Evolutionary conservation across 2,113 vertebrate genomes (phyloP).

Genomic region (Dipodomys spectabilis): DNA sequence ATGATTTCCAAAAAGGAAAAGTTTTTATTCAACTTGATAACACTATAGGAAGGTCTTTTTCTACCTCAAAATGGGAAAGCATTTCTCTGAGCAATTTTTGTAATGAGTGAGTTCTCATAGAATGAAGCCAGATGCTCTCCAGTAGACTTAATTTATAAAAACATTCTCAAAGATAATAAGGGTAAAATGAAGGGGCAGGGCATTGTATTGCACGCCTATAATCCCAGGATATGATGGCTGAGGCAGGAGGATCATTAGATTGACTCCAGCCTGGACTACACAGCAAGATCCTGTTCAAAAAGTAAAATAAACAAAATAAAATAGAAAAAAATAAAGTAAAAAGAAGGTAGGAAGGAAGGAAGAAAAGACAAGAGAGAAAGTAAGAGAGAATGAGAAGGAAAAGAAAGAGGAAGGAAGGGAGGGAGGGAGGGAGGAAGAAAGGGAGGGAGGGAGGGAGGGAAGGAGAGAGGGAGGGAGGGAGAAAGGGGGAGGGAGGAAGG

Average conservation of each 20-base stretch:
- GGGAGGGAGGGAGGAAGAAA: too few species aligned
- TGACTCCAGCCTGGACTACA: neutral
- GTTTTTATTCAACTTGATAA: neutral
- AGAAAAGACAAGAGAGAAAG: neutral
- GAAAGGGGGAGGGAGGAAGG: too few species aligned
- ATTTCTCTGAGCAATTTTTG: constrained; percentile 10
- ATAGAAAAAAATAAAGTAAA: neutral
- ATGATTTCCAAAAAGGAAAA: neutral
- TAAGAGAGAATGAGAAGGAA: too few species aligned
- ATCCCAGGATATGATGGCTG: too few species aligned
- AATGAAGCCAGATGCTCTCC: neutral
- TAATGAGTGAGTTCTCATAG: neutral
- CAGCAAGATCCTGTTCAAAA: neutral
- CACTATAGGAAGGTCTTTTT: neutral
- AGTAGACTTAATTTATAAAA: neutral
- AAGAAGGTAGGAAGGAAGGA: neutral
- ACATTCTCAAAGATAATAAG: neutral
- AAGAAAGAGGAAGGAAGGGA: too few species aligned
- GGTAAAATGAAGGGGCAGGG: neutral
- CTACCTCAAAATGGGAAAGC: neutral
- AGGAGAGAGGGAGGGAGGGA: too few species aligned
- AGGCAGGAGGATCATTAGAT: neutral
- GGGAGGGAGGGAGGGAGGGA: too few species aligned
- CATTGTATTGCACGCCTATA: neutral
- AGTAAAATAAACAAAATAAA: neutral